Evolutionary conservation across 2,888 invertebrate genomes (phyloP), one percentile per base, ranked within the genome.

Genomic region (Zaprionus lineosus): DNA sequence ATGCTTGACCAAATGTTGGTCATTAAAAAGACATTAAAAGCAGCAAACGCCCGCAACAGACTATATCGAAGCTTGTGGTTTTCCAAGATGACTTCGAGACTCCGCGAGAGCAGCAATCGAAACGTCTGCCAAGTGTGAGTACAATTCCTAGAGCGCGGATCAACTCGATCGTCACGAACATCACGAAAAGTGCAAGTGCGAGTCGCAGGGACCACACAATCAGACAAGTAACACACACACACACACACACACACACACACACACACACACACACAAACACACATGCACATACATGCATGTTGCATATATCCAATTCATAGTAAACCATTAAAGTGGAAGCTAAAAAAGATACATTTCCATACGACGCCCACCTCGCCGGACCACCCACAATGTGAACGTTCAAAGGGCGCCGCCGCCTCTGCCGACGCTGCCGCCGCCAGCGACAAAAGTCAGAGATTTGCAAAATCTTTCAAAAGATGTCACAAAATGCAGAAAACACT

Each of bases 381-480:
- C 84, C 84, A 84, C 84, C 84, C 86, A 85, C 85, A 62, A 57
- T 11, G 74, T 3, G 21, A 2, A 34, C 18, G 70, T 69, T 86
- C 84, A 86, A 85, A 86, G 67, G 37, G 19, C 9, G 51, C 85
- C 67, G 84, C 60, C 66, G 61, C n/a, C n/a, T n/a, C n/a, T n/a
- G n/a, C n/a, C n/a, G n/a, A n/a, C n/a, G n/a, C n/a, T n/a, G n/a
- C n/a, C n/a, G 41, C 65, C 33, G 43, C 47, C 60, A 48, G 16
- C 21, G 55, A 33, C 26, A 36, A 19, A 29, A 28, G 19, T 16
- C 78, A 55, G 74, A 74, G 86, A 86, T 86, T 86, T 86, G 84
- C 81, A 68, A 77, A 86, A 83, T 79, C 77, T 81, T 79, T 77
- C 74, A 77, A 58, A 82, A 76, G 79, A 68, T 86, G 84, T 86